A percentile compares a stretch with the other conserved stretches of the same genome.
Conservation (phyloP, 2,113 vertebrate genomes). For the Euleptes europaea region DNA sequence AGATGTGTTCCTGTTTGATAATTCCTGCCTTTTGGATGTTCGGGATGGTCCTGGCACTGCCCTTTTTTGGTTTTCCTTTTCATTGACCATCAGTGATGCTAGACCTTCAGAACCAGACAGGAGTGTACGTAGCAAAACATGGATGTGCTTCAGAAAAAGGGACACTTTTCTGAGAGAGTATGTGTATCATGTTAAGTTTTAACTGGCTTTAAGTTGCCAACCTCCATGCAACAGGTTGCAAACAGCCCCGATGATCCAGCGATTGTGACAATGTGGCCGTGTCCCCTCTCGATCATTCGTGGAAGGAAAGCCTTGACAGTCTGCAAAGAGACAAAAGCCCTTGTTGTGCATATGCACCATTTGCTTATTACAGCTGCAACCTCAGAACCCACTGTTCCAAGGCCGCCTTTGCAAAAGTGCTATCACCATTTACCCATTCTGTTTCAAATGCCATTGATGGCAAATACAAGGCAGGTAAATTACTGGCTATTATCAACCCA, state of each 20-base stretch:
- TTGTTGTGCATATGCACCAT: neutral
- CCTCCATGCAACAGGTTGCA: constrained; percentile 66
- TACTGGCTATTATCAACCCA: too few species aligned
- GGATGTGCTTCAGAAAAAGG: neutral
- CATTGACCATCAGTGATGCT: neutral
- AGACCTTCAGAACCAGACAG: neutral
- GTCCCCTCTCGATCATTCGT: constrained; percentile 61
- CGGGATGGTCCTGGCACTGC: too few species aligned
- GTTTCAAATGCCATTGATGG: neutral
- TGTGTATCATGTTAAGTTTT: neutral
- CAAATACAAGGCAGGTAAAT: too few species aligned
- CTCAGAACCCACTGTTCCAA: neutral
- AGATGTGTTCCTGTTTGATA: too few species aligned
- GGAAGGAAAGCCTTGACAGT: constrained; percentile 69
- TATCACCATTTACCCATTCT: neutral
- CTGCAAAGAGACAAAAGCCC: constrained; percentile 23
- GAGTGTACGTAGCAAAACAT: neutral
- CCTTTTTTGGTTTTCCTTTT: neutral
- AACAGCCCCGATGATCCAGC: constrained; percentile 67
- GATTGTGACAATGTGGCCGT: constrained; percentile 61
- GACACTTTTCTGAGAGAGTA: neutral
- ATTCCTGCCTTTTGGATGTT: too few species aligned
- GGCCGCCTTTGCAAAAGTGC: constrained; percentile 3
- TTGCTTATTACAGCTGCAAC: neutral
- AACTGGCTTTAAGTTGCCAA: neutral